Evolutionary conservation across 2,888 invertebrate genomes (phyloP), one percentile per base, ranked within the genome.

Genomic region (Rhyacophila evoluta): DNA sequence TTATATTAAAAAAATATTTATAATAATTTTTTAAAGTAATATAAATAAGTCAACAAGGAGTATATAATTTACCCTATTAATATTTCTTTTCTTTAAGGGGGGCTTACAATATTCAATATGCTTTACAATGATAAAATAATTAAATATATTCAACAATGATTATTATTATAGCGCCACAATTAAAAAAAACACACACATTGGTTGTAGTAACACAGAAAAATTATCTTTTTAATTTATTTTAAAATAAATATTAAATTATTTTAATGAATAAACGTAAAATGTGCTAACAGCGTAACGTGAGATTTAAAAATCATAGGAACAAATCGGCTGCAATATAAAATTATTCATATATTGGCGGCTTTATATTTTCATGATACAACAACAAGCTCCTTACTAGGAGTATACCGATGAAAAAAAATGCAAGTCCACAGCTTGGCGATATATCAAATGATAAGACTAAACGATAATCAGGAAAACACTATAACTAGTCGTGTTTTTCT

Each of bases 61-160:
- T 84, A 83, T 84, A 79, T 81, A 84, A 82, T 84, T 82, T 84
- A 74, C 79, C 83, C 82, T 83, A 82, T 75, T 15, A 29, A 69
- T 80, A 74, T 69, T 74, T 74, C 67, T 77, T 39, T 77, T 38
- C 25, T 55, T 80, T 41, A 37, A 67, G 19, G 39, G 74, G 39
- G 36, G 38, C 75, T 80, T 36, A 27, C 55, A 55, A 55, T 55
- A 55, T 33, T 84, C 68, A 37, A 25, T 74, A 15, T 19, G 29
- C 28, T 38, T 37, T 38, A 19, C 27, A 71, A n/a, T 28, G 85
- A 85, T 85, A 77, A 86, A 79, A 73, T 77, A 72, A 78, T 78
- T 39, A 39, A 76, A 77, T 79, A 72, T 67, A 72, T 68, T 77
- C 71, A 79, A 74, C 74, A 79, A 79, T 74, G n/a, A 28, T 28